Percentiles rank a stretch among this genome's conserved stretches.
These are phyloP conservation scores for Girardinichthys multiradiatus DNA, from an alignment of 2,113 vertebrate genomes.

Conservation along the genomic window DNA sequence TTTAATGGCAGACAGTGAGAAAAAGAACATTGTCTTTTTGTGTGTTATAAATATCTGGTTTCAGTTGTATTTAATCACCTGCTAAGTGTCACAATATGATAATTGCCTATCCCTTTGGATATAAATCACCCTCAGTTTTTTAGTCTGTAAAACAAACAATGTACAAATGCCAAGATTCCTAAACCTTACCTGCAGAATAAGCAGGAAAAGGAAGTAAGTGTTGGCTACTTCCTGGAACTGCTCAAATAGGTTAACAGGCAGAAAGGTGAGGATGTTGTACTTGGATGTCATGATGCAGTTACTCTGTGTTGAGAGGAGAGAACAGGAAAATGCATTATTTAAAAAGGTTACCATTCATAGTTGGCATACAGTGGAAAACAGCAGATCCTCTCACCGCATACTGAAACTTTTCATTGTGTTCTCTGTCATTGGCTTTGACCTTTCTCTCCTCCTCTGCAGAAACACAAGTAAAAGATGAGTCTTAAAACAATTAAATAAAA, in stretches of 20 bases:
- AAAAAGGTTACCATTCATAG: neutral
- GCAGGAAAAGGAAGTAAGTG: slow-evolving; percentile 96
- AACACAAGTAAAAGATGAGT: neutral
- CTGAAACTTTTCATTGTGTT: slow-evolving; percentile 95
- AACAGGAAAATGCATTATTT: neutral
- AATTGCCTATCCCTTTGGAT: neutral
- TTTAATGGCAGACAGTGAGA: no score
- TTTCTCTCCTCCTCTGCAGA: slow-evolving; percentile 90
- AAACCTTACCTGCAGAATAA: slow-evolving; percentile 90
- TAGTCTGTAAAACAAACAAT: neutral
- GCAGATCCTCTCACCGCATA: slow-evolving; percentile 86
- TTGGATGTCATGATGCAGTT: slow-evolving; percentile 98
- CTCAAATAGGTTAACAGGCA: slow-evolving; percentile 97
- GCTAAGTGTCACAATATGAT: no score
- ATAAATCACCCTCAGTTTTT: neutral
- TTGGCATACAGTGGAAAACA: neutral
- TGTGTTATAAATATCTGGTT: no score
- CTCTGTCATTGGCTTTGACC: slow-evolving; percentile 89
- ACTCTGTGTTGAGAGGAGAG: slow-evolving; percentile 75
- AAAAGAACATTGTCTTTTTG: no score
- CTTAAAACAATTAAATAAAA: neutral
- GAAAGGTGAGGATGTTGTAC: slow-evolving; percentile 93
- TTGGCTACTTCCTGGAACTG: slow-evolving; percentile 99
- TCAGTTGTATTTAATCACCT: no score
- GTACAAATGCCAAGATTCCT: neutral